These are phyloP conservation scores for Sceloporus undulatus DNA, from an alignment of 2,113 vertebrate genomes.

Conservation along the genomic window DNA sequence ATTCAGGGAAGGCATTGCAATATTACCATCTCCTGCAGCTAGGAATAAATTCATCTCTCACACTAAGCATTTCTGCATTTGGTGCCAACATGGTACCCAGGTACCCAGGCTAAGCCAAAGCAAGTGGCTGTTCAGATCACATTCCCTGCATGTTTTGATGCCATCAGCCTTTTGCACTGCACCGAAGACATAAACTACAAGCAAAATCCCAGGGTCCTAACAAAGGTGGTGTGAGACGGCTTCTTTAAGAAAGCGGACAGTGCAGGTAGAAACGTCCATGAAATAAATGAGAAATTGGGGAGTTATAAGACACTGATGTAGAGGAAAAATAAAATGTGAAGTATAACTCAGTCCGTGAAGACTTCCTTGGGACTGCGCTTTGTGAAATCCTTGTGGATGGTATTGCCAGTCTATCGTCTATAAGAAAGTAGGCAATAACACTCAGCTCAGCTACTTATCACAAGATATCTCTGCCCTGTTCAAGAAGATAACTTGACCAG, in stretches of 20 bases:
- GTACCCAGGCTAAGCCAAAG: not conserved
- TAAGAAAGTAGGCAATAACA: slow-evolving; percentile 77
- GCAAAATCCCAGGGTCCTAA: slow-evolving; percentile 64
- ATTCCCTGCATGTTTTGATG: slow-evolving; percentile 5
- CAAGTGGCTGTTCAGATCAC: not conserved
- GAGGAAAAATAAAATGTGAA: slow-evolving; percentile 73
- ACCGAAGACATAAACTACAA: slow-evolving; percentile 67
- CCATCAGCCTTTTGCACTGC: slow-evolving; percentile 18
- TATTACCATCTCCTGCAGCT: not conserved
- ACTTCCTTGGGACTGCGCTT: slow-evolving; percentile 72
- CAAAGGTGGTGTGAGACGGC: slow-evolving; percentile 61
- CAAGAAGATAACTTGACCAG: slow-evolving; percentile 73
- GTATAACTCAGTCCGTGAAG: slow-evolving; percentile 75
- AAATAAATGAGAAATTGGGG: slow-evolving; percentile 73
- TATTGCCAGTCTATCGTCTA: slow-evolving; percentile 77
- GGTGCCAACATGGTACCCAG: not conserved
- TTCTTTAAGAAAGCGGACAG: slow-evolving; percentile 62
- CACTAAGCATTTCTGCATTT: not conserved
- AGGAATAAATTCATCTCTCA: not conserved
- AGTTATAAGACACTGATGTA: slow-evolving; percentile 61
- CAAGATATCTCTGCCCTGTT: slow-evolving; percentile 66
- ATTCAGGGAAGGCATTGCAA: not conserved
- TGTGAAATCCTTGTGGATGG: slow-evolving; percentile 74
- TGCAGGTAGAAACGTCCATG: slow-evolving; percentile 62
- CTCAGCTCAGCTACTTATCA: slow-evolving; percentile 72